phyloP scores from a whole-genome alignment of 2,888 invertebrate genomes.

The Pomacea canaliculata region DNA sequence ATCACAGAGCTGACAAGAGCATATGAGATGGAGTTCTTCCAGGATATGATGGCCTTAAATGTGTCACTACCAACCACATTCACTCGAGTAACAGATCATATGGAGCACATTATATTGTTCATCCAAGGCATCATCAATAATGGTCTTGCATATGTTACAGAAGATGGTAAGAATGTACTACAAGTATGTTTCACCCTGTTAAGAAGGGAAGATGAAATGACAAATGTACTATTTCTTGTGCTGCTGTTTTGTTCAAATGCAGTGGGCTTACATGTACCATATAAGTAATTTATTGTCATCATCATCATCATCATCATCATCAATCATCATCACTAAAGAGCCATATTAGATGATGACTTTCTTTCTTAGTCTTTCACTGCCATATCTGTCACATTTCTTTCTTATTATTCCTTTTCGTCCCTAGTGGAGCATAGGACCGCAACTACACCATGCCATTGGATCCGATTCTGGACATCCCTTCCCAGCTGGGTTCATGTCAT shows the following conservation, averaged over 20 bases:
- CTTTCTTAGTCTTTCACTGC: too few species aligned
- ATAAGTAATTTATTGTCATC: too few species aligned
- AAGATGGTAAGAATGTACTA: slow-evolving; percentile 27
- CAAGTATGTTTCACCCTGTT: background rate
- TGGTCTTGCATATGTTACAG: slow-evolving; percentile 78
- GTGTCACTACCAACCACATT: slow-evolving; percentile 80
- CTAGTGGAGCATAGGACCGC: too few species aligned
- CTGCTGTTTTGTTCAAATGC: background rate
- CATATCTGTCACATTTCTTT: too few species aligned
- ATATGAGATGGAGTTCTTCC: slow-evolving; percentile 87
- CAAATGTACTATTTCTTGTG: background rate
- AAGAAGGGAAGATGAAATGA: background rate
- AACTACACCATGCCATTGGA: too few species aligned
- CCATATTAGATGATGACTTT: too few species aligned
- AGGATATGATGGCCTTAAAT: slow-evolving; percentile 81
- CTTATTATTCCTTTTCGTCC: too few species aligned
- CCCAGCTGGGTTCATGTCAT: too few species aligned
- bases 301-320: too few species aligned
- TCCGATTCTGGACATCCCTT: too few species aligned
- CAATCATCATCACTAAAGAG: too few species aligned
- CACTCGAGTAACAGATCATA: slow-evolving; percentile 84
- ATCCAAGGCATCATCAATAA: slow-evolving; percentile 78
- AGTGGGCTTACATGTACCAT: background rate
- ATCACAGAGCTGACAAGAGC: slow-evolving; percentile 75
- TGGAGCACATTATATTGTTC: slow-evolving; percentile 83